Base-by-base conservation (phyloP, 2,797 vertebrate species). In the Cottoperca gobio region DNA sequence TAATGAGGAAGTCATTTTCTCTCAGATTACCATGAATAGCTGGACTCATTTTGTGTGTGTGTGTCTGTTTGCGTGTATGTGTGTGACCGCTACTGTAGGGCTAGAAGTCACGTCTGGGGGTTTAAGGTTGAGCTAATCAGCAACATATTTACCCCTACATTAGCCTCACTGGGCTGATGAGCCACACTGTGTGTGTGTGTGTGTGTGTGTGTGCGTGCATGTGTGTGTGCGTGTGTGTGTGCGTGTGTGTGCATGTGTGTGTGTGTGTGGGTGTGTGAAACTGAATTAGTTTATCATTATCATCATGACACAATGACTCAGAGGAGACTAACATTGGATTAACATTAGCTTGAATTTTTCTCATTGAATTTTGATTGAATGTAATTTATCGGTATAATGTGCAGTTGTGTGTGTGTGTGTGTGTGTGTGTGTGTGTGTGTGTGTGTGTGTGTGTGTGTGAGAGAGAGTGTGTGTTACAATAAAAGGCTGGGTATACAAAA, bases 71-170 rank as follows among this genome's bases (percentile, higher is more conserved):
- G 67, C 68, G 72, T 31, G 40, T 48, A 2, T 67, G 72, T 61
- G 60, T 63, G 61, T 24, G 43, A 57, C 54, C 23, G 23, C 67
- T n/a, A 67, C 52, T 81, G 76, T 73, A 72, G 75, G 82, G 81
- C 82, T 75, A 60, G 68, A 85, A 90, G 83, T 86, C 83, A 77
- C 81, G 81, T 84, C 80, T 81, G 2, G 3, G 77, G 86, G 76
- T 85, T 88, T 90, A 89, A 92, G 88, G 89, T 91, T 91, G 86
- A 76, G 79, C 86, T 92, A 92, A 94, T 92, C 91, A 91, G 83
- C 86, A 86, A 85, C 85, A 91, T 87, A 92, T 93, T 91, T 93
- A 78, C 85, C 79, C 77, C 78, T 65, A 81, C 88, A 91, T 94
- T 92, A 91, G 88, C 77, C 76, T 86, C 78, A 88, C 85, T 91